Base-by-base conservation (phyloP, 37 sponge, comb jelly and placozoan genomes). In the Cladorhizidae sp. region DNA sequence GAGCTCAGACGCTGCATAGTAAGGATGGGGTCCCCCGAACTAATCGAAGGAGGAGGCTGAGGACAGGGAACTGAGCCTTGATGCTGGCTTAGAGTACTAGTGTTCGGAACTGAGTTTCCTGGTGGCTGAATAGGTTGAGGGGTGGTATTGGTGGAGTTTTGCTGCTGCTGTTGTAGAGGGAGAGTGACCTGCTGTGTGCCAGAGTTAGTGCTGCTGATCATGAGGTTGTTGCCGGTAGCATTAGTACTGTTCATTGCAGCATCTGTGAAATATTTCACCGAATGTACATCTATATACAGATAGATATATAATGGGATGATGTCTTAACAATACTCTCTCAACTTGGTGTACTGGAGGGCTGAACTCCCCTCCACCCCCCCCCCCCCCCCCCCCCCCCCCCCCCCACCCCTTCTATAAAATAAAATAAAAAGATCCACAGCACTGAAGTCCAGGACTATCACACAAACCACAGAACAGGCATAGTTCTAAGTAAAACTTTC, bases 21-120 rank as follows among this genome's bases (percentile, higher is more conserved):
- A 7, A 86, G 91, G 1, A 86, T 90, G 67, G 91, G 86, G 73
- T 90, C 91, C 0, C 77, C 91, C 0, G 82, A 85, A 1, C 86
- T 90, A 70, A 80, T 84, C 38, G 84, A 58, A 6, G 75, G 68
- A n/a, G n/a, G n/a, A n/a, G n/a, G n/a, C n/a, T n/a, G n/a, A 23
- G 72, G 36, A 8, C 78, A 59, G 36, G 76, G 73, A 14, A 50
- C 76, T n/a, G n/a, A n/a, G n/a, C n/a, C n/a, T 28, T 15, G 35
- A 15, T 65, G 67, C 59, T 58, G 59, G 26, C 14, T 58, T 18
- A 58, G 3, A 25, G 3, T 25, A 58, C 3, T 6, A 58, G 18
- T 14, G 6, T 21, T 21, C 59, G 5, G 59, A 26, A 26, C 26
- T 18, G 26, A 26, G 26, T 21, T 21, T 29, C 2, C 11, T 36